phyloP scores from a whole-genome alignment of 2,113 vertebrate genomes.

The Fregata magnificens region DNA sequence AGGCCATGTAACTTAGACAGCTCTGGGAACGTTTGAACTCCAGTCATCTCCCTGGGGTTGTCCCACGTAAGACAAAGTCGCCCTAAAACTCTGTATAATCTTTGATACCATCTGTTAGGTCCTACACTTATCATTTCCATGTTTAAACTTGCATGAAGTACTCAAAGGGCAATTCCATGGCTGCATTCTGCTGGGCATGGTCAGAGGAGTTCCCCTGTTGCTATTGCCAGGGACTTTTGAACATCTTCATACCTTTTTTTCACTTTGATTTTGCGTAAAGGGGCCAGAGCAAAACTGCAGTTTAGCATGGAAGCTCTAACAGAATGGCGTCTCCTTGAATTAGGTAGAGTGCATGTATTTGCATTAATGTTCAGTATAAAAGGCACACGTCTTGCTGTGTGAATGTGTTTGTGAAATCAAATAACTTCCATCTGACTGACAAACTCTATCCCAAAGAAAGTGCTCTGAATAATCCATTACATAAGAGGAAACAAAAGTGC shows the following conservation, averaged over 20 bases:
- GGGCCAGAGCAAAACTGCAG: not conserved
- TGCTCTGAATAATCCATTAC: constrained; percentile 9
- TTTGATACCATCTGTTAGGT: not conserved
- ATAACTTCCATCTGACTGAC: constrained; percentile 31
- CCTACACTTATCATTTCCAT: not conserved
- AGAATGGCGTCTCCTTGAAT: not conserved
- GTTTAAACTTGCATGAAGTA: not conserved
- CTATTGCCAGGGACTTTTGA: not conserved
- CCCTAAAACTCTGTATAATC: not conserved
- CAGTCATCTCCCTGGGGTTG: not conserved
- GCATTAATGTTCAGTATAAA: constrained; percentile 33
- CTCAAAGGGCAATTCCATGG: not conserved
- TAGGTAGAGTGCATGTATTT: constrained; percentile 15
- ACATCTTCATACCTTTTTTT: not conserved
- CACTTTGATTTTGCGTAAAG: not conserved
- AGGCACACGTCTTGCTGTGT: not conserved
- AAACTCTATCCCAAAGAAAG: constrained; percentile 10
- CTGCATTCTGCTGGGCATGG: not conserved
- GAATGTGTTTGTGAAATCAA: constrained; percentile 24
- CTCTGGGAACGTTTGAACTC: not conserved
- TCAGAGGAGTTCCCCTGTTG: not conserved
- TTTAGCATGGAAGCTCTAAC: not conserved
- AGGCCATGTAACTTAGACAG: not conserved
- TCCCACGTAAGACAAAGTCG: not conserved
- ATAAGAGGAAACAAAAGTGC: constrained; percentile 1